Conservation (phyloP, 1,140 invertebrate species). For the Pomacea maculata region DNA sequence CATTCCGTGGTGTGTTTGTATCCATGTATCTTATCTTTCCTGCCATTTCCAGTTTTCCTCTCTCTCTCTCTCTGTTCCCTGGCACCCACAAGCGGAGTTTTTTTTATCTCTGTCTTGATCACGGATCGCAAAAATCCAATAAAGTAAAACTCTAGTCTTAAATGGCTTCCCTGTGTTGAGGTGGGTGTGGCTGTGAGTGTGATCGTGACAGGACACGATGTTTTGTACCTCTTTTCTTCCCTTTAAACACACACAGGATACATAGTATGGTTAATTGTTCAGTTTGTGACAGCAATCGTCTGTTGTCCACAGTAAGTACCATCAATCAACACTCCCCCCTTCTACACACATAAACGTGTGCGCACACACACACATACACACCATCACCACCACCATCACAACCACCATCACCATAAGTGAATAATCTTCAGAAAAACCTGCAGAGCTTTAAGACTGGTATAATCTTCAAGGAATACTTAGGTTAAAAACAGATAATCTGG, state of each 20-base stretch:
- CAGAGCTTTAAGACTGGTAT: too few species aligned
- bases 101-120: constrained; percentile 3
- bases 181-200: constrained; percentile 3
- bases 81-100: too few species aligned
- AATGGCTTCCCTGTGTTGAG: neutral
- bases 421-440: too few species aligned
- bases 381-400: neutral
- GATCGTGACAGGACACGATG: neutral
- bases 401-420: neutral
- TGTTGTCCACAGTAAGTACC: neutral
- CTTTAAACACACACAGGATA: too few species aligned
- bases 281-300: neutral
- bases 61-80: too few species aligned
- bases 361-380: neutral
- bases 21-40: neutral
- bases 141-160: constrained; percentile 19
- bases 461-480: too few species aligned
- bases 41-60: neutral
- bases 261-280: neutral
- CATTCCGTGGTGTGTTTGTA: constrained; percentile 11
- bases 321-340: neutral
- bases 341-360: neutral
- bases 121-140: constrained; percentile 24
- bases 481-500: too few species aligned
- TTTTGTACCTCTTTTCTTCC: neutral